A percentile compares a stretch with the other conserved stretches of the same genome.
Evolutionary conservation across 2,797 vertebrate species (phyloP).

Genomic region (Lacerta viridis): DNA sequence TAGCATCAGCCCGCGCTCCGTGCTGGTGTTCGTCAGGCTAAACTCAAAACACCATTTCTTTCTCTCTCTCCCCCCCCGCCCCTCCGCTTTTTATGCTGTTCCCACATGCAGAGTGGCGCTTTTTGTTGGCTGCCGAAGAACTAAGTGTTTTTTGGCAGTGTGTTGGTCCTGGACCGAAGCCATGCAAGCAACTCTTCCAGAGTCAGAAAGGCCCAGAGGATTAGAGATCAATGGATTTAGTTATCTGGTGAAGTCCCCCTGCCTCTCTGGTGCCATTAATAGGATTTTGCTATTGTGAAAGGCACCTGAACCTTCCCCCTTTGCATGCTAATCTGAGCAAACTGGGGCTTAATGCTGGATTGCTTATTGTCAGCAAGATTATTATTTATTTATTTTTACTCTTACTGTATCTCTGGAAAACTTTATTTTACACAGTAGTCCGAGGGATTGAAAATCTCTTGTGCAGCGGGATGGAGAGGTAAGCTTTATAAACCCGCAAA

Average conservation of each 20-base stretch:
- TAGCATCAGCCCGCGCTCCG: slow-evolving; percentile 80
- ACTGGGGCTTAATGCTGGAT: slow-evolving; percentile 50
- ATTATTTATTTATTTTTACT: no score
- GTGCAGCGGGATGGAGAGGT: no score
- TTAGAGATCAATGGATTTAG: slow-evolving; percentile 77
- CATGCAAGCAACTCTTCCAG: slow-evolving; percentile 78
- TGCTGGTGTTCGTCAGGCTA: slow-evolving; percentile 86
- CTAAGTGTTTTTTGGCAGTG: slow-evolving; percentile 87
- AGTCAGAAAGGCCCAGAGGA: slow-evolving; percentile 77
- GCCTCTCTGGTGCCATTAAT: slow-evolving; percentile 75
- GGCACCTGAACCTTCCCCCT: slow-evolving; percentile 62
- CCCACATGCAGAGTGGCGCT: slow-evolving; percentile 87
- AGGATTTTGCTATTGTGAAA: slow-evolving; percentile 76
- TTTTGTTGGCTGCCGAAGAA: slow-evolving; percentile 88
- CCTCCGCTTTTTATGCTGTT: slow-evolving; percentile 82
- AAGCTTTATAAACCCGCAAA: no score
- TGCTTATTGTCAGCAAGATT: background rate
- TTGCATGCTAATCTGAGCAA: slow-evolving; percentile 51
- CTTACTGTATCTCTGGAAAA: no score
- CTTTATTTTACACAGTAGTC: no score
- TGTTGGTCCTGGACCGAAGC: slow-evolving; percentile 78
- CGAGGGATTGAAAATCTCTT: no score
- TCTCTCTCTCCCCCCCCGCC: no score
- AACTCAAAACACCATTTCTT: slow-evolving; percentile 84
- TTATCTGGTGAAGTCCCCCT: slow-evolving; percentile 78